phyloP scores from a whole-genome alignment of 2,888 invertebrate genomes.

The Thera obeliscata region DNA sequence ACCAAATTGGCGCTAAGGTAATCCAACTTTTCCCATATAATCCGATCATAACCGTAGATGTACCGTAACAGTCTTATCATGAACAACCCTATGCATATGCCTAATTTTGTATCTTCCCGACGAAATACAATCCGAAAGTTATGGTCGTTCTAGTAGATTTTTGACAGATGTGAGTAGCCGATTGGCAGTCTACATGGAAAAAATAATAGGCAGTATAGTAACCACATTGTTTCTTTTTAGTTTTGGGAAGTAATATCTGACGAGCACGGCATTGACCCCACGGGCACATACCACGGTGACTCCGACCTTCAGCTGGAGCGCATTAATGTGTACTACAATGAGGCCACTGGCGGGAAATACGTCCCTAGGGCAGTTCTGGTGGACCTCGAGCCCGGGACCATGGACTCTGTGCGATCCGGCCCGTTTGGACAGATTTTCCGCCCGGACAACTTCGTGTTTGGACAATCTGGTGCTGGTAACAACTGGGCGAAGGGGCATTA shows the following conservation, averaged over 20 bases:
- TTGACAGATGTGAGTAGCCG: no score
- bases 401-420: constrained; percentile 89
- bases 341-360: constrained; percentile 88
- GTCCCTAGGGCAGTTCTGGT: constrained; percentile 90
- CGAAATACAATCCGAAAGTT: no score
- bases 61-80: no score
- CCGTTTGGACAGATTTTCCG: constrained; percentile 90
- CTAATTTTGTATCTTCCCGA: no score
- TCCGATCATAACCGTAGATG: not conserved
- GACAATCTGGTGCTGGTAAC: constrained; percentile 85
- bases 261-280: constrained; percentile 90
- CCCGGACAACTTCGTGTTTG: constrained; percentile 90
- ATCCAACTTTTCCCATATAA: constrained; percentile 21
- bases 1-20: constrained; percentile 81
- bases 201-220: not conserved
- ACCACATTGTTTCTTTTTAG: constrained; percentile 61
- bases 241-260: constrained; percentile 94
- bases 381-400: constrained; percentile 91
- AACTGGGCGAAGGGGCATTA: constrained; percentile 89
- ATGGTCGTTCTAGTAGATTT: no score
- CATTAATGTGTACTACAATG: constrained; percentile 90
- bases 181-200: no score
- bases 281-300: constrained; percentile 88
- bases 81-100: no score
- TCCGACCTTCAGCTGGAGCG: constrained; percentile 89